Evolutionary conservation across 2,888 invertebrate species (phyloP), one percentile per base, ranked within the genome.

Genomic region (Linnaemya vulpina): DNA sequence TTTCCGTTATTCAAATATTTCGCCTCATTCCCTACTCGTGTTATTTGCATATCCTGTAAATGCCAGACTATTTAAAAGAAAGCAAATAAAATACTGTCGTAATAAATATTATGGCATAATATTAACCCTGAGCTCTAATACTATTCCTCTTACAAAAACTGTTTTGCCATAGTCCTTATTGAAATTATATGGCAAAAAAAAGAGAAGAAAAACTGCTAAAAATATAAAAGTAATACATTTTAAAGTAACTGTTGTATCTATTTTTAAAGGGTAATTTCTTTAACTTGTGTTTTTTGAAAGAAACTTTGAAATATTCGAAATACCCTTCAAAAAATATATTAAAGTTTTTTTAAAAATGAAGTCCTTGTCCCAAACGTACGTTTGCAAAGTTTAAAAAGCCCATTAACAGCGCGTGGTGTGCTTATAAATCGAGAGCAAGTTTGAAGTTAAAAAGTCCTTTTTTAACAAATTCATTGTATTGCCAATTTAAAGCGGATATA

Each of bases 81-180:
- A 67, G 30, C 51, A 53, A 53, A 38, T 25, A 65, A 65, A 67
- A 73, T 11, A 78, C 63, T 85, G 85, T 85, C 85, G 82, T 82
- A 71, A 85, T 85, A 85, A 85, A 85, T 85, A 82, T 85, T 82
- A 82, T 82, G 82, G 75, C 78, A 82, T 74, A 85, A 82, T 82
- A 85, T 82, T 85, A 85, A 82, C 85, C 85, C 85, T 65, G 65
- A 65, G 30, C 71, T 55, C 63, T 46, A 73, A 58, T 43, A 20
- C 70, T 30, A 35, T 51, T 53, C 73, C 38, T 62, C 43, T 70
- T 0, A 53, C 25, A 51, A 25, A 51, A 67, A 79, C 38, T 78
- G 63, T 82, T 77, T 43, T 71, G 63, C 73, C 81, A 70, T 63
- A 74, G 63, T 30, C 62, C 51, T 53, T 75, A 71, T 75, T 77